Conservation (phyloP, 1,140 invertebrate genomes). For the Polyergus mexicanus region DNA sequence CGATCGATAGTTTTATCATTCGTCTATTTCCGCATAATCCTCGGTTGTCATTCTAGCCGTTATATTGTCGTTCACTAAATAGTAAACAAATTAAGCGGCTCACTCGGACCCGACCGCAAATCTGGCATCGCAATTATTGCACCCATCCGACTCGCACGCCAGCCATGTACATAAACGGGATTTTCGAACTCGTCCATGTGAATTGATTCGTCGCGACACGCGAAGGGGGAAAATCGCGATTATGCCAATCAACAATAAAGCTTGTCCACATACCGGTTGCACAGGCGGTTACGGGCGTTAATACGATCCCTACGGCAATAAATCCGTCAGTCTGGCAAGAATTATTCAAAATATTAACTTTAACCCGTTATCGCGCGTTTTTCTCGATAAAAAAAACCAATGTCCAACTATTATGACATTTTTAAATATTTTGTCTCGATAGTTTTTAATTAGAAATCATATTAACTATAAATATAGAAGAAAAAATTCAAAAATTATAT, state of each 20-base stretch:
- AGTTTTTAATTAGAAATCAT: background rate
- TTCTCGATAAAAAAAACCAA: background rate
- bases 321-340: conserved; percentile 56
- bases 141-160: conserved; percentile 39
- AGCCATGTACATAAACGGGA: conserved; percentile 30
- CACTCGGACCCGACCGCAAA: conserved; percentile 73
- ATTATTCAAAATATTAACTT: conserved; percentile 57
- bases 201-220: conserved; percentile 69
- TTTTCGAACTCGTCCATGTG: conserved; percentile 69
- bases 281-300: conserved; percentile 57
- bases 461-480: background rate
- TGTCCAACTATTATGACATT: background rate
- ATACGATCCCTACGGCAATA: conserved; percentile 57
- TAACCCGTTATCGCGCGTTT: conserved; percentile 20
- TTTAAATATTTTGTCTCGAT: background rate
- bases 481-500: background rate
- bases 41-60: conserved; percentile 38
- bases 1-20: conserved; percentile 23
- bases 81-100: conserved; percentile 82
- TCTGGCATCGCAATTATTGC: conserved; percentile 78
- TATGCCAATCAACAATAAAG: conserved; percentile 68
- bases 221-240: conserved; percentile 54
- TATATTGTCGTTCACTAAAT: conserved; percentile 72
- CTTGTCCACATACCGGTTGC: conserved; percentile 50
- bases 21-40: conserved; percentile 9